Evolutionary conservation across 2,113 vertebrate genomes (phyloP).

Genomic region (Anhinga anhinga): DNA sequence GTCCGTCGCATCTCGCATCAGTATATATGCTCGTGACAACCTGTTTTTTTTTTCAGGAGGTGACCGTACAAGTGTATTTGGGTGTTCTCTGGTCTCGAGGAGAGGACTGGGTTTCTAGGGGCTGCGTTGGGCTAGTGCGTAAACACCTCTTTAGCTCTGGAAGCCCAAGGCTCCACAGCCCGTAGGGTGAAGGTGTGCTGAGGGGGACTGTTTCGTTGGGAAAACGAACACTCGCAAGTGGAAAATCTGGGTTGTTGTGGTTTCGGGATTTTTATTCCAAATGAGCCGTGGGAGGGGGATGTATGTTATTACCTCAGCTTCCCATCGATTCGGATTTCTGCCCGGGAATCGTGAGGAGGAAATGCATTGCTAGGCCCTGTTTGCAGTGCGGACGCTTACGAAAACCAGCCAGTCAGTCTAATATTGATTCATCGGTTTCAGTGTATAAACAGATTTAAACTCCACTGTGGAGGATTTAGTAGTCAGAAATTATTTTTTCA

Average conservation of each 20-base stretch:
- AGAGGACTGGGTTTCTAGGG: not conserved
- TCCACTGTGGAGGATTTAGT: not conserved
- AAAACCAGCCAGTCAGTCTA: not conserved
- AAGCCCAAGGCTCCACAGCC: not conserved
- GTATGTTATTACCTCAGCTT: not conserved
- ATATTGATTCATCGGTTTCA: not conserved
- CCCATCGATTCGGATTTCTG: not conserved
- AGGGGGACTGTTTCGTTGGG: fast-evolving
- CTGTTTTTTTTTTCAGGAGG: fast-evolving
- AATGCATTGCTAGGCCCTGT: slow-evolving; percentile 4
- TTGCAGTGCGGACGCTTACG: not conserved
- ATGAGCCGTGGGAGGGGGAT: not conserved
- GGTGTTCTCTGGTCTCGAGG: fast-evolving
- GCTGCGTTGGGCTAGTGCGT: fast-evolving
- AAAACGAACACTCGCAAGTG: fast-evolving
- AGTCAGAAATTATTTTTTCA: not conserved
- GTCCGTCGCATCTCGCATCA: fast-evolving
- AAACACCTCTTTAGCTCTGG: not conserved
- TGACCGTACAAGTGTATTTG: fast-evolving
- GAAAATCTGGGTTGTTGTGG: not conserved
- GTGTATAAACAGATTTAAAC: not conserved
- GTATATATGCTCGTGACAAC: not conserved
- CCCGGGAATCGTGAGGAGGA: not conserved
- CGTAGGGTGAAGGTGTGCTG: fast-evolving
- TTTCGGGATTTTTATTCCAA: not conserved